Evolutionary conservation across 2,113 vertebrate species (phyloP).

Genomic region (Seriola dumerili): DNA sequence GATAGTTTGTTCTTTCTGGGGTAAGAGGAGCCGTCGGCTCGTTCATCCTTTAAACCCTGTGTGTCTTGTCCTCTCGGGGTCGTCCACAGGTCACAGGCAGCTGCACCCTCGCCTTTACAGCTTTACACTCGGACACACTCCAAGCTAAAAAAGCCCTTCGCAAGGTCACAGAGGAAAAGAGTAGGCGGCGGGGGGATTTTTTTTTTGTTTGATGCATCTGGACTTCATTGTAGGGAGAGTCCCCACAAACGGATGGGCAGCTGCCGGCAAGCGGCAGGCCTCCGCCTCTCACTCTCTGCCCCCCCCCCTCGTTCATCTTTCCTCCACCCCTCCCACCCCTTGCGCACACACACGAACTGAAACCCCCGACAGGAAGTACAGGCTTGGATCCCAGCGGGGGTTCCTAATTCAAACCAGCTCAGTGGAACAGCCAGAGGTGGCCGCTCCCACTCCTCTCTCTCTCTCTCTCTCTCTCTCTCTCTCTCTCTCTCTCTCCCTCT

Average conservation of each 20-base stretch:
- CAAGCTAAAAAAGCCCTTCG: constrained; percentile 19
- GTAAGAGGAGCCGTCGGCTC: constrained; percentile 24
- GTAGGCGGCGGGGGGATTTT: constrained; percentile 51
- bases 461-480: constrained; percentile 24
- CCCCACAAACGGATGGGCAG: constrained; percentile 80
- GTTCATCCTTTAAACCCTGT: constrained; percentile 51
- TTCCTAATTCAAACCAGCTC: constrained; percentile 89
- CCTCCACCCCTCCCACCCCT: constrained; percentile 25
- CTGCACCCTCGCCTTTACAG: constrained; percentile 64
- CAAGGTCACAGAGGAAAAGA: constrained; percentile 62
- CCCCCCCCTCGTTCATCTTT: constrained; percentile 37
- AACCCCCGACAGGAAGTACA: constrained; percentile 84
- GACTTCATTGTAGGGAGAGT: constrained; percentile 85
- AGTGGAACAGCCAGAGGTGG: constrained; percentile 84
- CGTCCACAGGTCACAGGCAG: constrained; percentile 74
- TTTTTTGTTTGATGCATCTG: constrained; percentile 80
- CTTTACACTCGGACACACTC: constrained; percentile 66
- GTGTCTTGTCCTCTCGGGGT: constrained; percentile 69
- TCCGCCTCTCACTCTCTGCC: constrained; percentile 28
- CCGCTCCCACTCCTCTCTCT: constrained; percentile 66
- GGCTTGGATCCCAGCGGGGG: constrained; percentile 85
- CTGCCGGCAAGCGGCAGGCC: constrained; percentile 70
- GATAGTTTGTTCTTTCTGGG: not conserved
- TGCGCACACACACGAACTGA: constrained; percentile 49
- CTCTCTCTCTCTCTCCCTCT: constrained; percentile 24